Conservation (phyloP, 1,140 invertebrate genomes). For the Drosophila prosaltans region DNA sequence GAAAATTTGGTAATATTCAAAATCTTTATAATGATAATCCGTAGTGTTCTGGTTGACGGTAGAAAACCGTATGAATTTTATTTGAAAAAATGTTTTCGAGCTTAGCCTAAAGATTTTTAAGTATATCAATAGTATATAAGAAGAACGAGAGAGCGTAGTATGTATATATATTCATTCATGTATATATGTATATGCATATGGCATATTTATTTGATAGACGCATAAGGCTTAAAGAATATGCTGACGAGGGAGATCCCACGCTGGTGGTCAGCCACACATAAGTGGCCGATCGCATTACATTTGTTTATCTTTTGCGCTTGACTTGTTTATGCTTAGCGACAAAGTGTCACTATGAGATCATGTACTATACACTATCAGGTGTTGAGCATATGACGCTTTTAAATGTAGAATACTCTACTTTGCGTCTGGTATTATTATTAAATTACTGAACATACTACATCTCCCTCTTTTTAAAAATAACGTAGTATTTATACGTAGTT, state of each 20-base stretch:
- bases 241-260: background rate
- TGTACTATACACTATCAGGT: background rate
- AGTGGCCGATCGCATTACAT: background rate
- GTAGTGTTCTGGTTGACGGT: no score
- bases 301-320: background rate
- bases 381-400: conserved; percentile 3
- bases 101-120: no score
- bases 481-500: no score
- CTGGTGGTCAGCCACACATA: background rate
- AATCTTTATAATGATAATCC: no score
- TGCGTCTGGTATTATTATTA: background rate
- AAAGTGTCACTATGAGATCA: background rate
- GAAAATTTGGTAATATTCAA: no score
- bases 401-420: background rate
- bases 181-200: no score
- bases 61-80: no score
- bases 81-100: no score
- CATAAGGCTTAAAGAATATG: conserved; percentile 1
- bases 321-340: background rate
- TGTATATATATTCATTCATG: background rate
- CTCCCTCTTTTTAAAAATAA: no score
- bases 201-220: background rate
- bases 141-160: background rate
- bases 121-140: no score
- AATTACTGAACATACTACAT: background rate